Evolutionary conservation across 2,113 vertebrate species (phyloP).

Genomic region (Chunga burmeisteri): DNA sequence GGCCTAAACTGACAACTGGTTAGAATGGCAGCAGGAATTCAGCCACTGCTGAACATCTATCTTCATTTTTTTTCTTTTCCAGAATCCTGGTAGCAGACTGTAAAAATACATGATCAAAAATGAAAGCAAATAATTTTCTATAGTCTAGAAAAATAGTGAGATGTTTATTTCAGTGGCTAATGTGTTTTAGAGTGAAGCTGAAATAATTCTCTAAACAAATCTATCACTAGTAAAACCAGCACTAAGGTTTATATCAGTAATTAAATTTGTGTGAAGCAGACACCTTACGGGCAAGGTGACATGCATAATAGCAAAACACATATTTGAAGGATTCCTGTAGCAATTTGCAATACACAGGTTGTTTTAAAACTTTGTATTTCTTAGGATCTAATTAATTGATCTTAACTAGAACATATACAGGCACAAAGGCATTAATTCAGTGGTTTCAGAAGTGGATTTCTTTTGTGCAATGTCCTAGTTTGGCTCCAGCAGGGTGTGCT

Average conservation of each 20-base stretch:
- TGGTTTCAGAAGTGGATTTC: not conserved
- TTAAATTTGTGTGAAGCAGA: not conserved
- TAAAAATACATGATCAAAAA: not conserved
- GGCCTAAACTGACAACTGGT: not conserved
- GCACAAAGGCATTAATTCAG: not conserved
- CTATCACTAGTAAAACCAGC: not conserved
- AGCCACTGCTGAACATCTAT: not conserved
- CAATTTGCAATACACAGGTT: not conserved
- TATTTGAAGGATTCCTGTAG: not conserved
- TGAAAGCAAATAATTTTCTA: rapidly evolving
- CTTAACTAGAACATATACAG: not conserved
- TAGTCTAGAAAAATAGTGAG: rapidly evolving
- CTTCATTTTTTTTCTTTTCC: not conserved
- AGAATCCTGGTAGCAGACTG: not conserved
- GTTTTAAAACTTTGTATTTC: not conserved
- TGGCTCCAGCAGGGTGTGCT: constrained; percentile 4
- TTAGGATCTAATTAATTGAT: not conserved
- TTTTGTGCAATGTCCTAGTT: not conserved
- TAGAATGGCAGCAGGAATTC: not conserved
- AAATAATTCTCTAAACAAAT: not conserved
- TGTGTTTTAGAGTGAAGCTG: not conserved
- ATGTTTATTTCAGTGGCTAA: not conserved
- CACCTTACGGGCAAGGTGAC: not conserved
- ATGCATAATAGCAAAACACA: rapidly evolving
- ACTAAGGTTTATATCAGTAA: not conserved